These are phyloP conservation scores for Dryococelus australis DNA, from an alignment of 2,888 invertebrate species.

Conservation along the genomic window DNA sequence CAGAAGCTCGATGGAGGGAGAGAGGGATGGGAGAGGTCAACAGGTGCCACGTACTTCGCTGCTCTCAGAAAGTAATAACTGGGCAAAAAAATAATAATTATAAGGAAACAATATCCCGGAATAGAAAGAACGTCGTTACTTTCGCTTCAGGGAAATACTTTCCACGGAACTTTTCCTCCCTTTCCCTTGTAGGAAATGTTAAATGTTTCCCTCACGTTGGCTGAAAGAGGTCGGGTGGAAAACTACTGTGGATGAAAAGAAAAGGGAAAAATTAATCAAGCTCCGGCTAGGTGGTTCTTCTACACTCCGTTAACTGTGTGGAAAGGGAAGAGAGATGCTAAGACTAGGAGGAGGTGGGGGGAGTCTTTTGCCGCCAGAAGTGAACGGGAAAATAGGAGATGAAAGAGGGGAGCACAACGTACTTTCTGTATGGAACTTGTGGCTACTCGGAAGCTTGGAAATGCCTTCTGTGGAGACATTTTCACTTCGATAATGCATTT, in stretches of 20 bases:
- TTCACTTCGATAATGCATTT: too few relatives aligned
- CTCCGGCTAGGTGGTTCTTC: neutral
- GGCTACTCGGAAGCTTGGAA: neutral
- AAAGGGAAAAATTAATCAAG: conserved; percentile 16
- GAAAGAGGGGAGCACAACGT: neutral
- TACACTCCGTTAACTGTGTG: neutral
- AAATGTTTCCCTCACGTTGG: neutral
- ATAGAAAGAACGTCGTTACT: neutral
- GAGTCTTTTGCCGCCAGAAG: neutral
- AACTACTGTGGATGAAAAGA: neutral
- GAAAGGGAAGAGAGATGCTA: conserved; percentile 7
- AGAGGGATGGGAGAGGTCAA: neutral
- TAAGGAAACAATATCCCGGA: conserved; percentile 2
- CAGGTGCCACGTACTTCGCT: conserved; percentile 10
- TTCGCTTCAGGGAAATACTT: conserved; percentile 1
- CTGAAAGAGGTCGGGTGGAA: conserved; percentile 6
- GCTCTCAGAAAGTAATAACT: neutral
- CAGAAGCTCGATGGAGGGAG: neutral
- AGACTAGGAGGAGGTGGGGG: neutral
- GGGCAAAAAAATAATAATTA: neutral
- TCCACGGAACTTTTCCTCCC: neutral
- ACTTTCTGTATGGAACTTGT: conserved; percentile 4
- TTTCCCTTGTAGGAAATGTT: neutral
- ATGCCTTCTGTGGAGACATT: too few relatives aligned
- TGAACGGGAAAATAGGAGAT: neutral